phyloP scores from a whole-genome alignment of 2,888 invertebrate species.

The Chalcis sispes region DNA sequence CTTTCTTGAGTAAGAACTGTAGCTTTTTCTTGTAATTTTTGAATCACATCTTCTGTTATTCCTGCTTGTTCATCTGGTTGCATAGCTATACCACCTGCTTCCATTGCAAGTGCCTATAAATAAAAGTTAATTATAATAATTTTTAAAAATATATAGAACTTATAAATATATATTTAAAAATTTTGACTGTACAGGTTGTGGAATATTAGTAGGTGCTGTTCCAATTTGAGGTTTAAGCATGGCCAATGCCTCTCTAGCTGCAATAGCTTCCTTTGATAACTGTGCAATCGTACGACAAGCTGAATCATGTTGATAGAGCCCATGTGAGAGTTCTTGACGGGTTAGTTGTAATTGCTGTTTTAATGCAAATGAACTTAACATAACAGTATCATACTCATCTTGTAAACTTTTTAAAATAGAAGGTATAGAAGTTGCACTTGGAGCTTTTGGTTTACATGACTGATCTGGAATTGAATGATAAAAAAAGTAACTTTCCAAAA shows the following conservation, averaged over 20 bases:
- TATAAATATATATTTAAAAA: not conserved
- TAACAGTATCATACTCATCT: constrained; percentile 98
- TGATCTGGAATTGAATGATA: constrained; percentile 82
- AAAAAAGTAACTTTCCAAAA: not conserved
- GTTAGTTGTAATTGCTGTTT: constrained; percentile 98
- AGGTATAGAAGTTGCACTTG: constrained; percentile 98
- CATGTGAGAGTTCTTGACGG: constrained; percentile 92
- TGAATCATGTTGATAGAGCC: constrained; percentile 98
- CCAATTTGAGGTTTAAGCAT: constrained; percentile 99
- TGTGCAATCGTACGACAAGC: constrained; percentile 99
- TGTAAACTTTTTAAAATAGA: constrained; percentile 92
- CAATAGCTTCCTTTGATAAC: constrained; percentile 98
- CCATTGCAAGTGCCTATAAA: constrained; percentile 83
- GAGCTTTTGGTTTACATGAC: constrained; percentile 96
- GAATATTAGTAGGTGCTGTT: constrained; percentile 81
- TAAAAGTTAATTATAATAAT: not conserved
- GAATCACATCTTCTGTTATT: constrained; percentile 94
- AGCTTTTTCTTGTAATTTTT: constrained; percentile 96
- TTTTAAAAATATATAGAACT: not conserved
- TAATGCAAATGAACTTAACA: constrained; percentile 98
- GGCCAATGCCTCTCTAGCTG: constrained; percentile 98
- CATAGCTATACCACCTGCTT: constrained; percentile 85
- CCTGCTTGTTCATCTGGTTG: constrained; percentile 93
- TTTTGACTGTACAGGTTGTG: constrained; percentile 78
- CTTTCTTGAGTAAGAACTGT: constrained; percentile 97